Evolutionary conservation across 2,113 vertebrate genomes (phyloP).

Genomic region (Eulemur macaco): DNA sequence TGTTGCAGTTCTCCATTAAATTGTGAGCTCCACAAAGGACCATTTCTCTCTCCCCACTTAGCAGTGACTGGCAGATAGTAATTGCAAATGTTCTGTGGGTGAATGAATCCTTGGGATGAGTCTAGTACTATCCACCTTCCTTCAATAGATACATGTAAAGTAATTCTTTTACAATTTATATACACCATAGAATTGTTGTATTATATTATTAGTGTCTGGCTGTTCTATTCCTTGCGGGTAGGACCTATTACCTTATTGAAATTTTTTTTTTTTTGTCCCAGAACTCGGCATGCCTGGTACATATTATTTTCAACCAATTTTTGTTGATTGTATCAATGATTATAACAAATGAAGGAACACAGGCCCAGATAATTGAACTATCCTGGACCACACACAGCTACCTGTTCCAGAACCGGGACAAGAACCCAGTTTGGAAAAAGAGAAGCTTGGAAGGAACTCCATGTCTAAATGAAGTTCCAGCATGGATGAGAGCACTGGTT

Average conservation of each 20-base stretch:
- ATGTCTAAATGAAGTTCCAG: neutral
- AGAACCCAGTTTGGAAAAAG: neutral
- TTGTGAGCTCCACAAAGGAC: neutral
- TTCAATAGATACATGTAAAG: neutral
- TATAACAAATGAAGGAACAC: neutral
- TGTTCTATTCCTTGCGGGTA: neutral
- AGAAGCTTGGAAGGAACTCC: neutral
- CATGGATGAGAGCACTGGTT: neutral
- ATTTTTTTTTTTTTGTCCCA: neutral
- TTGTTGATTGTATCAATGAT: neutral
- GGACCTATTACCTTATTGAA: neutral
- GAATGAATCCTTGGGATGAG: neutral
- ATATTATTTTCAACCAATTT: neutral
- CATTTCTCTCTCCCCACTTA: neutral
- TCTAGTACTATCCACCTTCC: neutral
- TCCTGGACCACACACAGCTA: neutral
- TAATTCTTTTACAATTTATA: neutral
- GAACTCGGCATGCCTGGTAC: neutral
- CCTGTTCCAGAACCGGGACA: neutral
- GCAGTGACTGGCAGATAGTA: neutral
- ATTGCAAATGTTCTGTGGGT: neutral
- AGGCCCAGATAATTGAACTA: neutral
- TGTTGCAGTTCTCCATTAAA: slow-evolving; percentile 4
- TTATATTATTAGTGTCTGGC: neutral
- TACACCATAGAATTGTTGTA: neutral